Evolutionary conservation across 2,113 vertebrate species (phyloP).

Genomic region (Naja naja): DNA sequence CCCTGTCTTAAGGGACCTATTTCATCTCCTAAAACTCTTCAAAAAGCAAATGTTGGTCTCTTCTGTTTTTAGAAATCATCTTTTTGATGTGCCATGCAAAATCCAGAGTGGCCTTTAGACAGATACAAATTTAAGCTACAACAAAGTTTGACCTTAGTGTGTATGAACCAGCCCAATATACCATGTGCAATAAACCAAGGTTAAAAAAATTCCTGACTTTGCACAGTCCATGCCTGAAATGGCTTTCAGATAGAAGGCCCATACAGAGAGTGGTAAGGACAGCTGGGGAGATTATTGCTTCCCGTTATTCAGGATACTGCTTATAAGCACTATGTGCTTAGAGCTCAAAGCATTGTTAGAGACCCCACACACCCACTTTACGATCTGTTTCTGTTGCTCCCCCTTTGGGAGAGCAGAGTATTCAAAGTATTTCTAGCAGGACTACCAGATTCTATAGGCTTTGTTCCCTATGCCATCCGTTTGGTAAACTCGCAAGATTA

Average conservation of each 20-base stretch:
- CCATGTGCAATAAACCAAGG: background rate
- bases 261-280: too few species aligned
- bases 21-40: background rate
- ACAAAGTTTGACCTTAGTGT: background rate
- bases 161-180: background rate
- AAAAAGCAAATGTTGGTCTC: background rate
- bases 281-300: too few species aligned
- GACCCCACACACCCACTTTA: too few species aligned
- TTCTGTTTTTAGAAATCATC: background rate
- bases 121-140: background rate
- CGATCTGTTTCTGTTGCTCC: too few species aligned
- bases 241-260: background rate
- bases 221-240: background rate
- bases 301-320: too few species aligned
- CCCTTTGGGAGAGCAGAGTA: too few species aligned
- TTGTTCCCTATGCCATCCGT: too few species aligned
- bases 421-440: too few species aligned
- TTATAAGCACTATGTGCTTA: too few species aligned
- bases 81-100: background rate
- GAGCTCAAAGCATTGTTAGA: too few species aligned
- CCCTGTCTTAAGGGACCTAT: background rate
- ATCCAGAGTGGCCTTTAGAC: background rate
- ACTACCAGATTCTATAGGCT: too few species aligned
- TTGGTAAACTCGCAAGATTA: too few species aligned
- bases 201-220: background rate